Conservation (phyloP, 2,113 vertebrate genomes). For the Pollimyrus isidori region DNA sequence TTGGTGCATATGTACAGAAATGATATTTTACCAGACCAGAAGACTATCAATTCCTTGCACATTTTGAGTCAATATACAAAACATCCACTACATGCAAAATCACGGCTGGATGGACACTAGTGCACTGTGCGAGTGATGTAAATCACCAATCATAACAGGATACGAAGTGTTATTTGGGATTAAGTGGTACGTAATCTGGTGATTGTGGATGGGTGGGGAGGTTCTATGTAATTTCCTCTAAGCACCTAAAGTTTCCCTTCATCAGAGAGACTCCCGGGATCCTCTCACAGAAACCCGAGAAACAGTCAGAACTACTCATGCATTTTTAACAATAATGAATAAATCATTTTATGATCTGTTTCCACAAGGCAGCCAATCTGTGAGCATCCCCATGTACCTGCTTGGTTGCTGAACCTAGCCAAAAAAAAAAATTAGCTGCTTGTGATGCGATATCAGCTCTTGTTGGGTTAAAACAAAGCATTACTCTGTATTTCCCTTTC, state of each 20-base stretch:
- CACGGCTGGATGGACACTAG: neutral
- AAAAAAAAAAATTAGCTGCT: neutral
- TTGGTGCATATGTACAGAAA: neutral
- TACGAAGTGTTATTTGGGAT: neutral
- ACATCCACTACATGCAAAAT: neutral
- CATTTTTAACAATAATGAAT: slow-evolving; percentile 22
- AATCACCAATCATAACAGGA: neutral
- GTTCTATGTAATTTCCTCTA: neutral
- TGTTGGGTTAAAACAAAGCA: neutral
- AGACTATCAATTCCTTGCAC: neutral
- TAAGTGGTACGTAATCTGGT: neutral
- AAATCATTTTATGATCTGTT: slow-evolving; percentile 1
- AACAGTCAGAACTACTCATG: neutral
- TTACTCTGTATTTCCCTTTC: neutral
- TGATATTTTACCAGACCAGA: neutral
- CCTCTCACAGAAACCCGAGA: slow-evolving; percentile 11
- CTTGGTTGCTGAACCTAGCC: neutral
- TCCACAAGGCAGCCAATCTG: neutral
- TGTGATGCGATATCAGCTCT: neutral
- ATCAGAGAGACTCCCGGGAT: neutral
- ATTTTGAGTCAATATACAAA: neutral
- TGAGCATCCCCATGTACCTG: neutral
- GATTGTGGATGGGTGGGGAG: neutral
- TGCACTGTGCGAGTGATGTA: too few relatives aligned
- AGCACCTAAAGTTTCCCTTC: slow-evolving; percentile 6